Evolutionary conservation across 2,113 vertebrate genomes (phyloP).

Genomic region (Oceanodroma tethys): DNA sequence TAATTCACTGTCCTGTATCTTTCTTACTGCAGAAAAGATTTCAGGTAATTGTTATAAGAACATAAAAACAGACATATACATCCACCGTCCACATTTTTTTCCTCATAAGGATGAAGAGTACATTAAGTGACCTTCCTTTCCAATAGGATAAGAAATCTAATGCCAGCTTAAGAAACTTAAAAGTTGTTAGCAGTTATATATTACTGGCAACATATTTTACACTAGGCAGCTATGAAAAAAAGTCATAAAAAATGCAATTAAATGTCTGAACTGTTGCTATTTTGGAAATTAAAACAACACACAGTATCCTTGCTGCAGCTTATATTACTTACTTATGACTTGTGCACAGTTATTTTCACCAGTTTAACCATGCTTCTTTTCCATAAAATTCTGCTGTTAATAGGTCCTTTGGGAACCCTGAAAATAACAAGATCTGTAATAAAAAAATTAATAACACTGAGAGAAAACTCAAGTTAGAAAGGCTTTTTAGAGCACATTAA

Average conservation of each 20-base stretch:
- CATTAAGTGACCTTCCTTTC: constrained; percentile 5
- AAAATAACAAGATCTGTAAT: constrained; percentile 81
- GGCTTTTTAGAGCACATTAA: constrained; percentile 65
- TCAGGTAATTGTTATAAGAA: neutral
- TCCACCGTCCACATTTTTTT: neutral
- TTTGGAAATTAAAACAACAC: constrained; percentile 78
- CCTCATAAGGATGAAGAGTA: neutral
- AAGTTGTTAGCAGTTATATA: constrained; percentile 73
- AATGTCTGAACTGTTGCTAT: constrained; percentile 78
- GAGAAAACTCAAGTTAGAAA: constrained; percentile 67
- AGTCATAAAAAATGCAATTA: constrained; percentile 77
- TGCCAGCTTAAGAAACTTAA: constrained; percentile 55
- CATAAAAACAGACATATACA: neutral
- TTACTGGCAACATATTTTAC: constrained; percentile 76
- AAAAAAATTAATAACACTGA: constrained; percentile 81
- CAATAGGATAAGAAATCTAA: constrained; percentile 50
- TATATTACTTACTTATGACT: constrained; percentile 73
- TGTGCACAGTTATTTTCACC: constrained; percentile 74
- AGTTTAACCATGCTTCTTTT: constrained; percentile 77
- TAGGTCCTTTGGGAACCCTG: constrained; percentile 72
- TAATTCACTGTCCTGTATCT: neutral
- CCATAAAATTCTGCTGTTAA: constrained; percentile 78
- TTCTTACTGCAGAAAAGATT: neutral
- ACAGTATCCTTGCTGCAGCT: constrained; percentile 65
- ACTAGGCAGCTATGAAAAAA: constrained; percentile 68